Evolutionary conservation across 2,888 invertebrate species (phyloP).

Genomic region (Bombylius major): DNA sequence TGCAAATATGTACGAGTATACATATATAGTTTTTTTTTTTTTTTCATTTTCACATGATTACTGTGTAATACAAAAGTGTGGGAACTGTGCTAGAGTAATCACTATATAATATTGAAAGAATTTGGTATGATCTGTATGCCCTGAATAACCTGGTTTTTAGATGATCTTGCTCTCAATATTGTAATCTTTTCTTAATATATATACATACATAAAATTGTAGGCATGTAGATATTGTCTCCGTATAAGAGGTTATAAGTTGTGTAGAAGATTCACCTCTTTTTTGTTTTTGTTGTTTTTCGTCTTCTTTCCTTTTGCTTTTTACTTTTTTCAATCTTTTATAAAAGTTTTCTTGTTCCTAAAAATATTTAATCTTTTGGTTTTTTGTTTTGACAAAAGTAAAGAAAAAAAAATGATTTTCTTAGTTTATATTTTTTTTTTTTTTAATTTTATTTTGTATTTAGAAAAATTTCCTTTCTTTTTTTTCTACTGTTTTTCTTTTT

Average conservation of each 20-base stretch:
- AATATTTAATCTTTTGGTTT: neutral
- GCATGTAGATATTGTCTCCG: too few species aligned
- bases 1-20: conserved; percentile 5
- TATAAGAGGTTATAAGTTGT: neutral
- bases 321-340: neutral
- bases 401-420: too few species aligned
- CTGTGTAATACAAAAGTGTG: conserved; percentile 3
- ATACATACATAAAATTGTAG: too few species aligned
- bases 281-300: neutral
- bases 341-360: neutral
- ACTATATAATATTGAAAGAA: neutral
- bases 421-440: neutral
- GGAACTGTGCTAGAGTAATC: conserved; percentile 7
- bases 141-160: neutral
- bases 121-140: neutral
- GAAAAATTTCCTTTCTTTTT: too few species aligned
- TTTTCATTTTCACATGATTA: conserved; percentile 10
- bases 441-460: neutral
- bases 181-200: neutral
- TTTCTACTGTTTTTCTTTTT: neutral
- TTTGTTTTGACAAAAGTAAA: neutral
- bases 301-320: too few species aligned
- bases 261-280: neutral
- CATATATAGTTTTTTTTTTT: neutral
- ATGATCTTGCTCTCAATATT: neutral